Base-by-base conservation (phyloP, 2,888 invertebrate species). In the Lycocerus yunnanus region DNA sequence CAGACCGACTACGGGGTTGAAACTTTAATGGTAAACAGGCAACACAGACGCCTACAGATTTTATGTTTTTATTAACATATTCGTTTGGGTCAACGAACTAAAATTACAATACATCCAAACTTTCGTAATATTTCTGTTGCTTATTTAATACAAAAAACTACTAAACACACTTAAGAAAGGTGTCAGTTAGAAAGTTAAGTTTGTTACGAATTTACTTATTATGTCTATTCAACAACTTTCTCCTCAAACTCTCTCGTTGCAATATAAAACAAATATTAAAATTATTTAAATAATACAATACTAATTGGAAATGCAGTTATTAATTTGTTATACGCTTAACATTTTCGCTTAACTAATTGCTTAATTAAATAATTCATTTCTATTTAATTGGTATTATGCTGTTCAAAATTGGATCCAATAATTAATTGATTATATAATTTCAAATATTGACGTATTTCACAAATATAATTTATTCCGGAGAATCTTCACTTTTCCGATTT, bases 91-190 rank as follows among this genome's bases (percentile, higher is more conserved):
- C 73, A 68, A 65, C 58, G 73, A 66, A 18, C 43, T 63, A 63
- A 63, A 63, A 63, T 63, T 63, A 63, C 43, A 43, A 43, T 43
- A 43, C 61, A 63, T 63, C 61, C 61, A 63, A 66, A 70, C 70
- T 66, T 70, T 71, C 69, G 43, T 71, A 65, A 66, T 71, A 71
- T 71, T 71, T 66, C 15, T 27, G 15, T 21, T 71, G 65, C 65
- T 66, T 70, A 65, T 65, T 70, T 65, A 70, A 70, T 65, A 63
- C 61, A 63, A 63, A 66, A 70, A 70, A 70, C 24, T 69, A 69
- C 60, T 60, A 70, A 70, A 70, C 58, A 20, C 63, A 65, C 70
- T 70, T 66, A 70, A 65, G 70, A 70, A 69, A 69, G 61, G 69
- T 21, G 43, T 58, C 27, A 58, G 18, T 70, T 69, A 21, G 60